Evolutionary conservation across 2,888 invertebrate genomes (phyloP).

Genomic region (Cetonia aurata): DNA sequence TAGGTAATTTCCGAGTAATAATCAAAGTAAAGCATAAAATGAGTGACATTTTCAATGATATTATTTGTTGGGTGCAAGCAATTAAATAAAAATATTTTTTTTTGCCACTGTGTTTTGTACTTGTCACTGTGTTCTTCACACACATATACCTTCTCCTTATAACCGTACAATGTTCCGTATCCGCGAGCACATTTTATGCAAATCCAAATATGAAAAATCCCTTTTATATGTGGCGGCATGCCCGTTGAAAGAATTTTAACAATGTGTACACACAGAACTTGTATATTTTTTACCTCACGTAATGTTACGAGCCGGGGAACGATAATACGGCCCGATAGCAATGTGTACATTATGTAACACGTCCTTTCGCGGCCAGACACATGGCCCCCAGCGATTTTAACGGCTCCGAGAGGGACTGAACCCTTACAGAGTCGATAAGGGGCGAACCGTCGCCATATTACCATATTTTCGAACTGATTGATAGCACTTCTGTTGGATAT

Average conservation of each 20-base stretch:
- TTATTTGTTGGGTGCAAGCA: no score
- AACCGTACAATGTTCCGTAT: constrained; percentile 4
- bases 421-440: constrained; percentile 9
- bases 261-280: constrained; percentile 30
- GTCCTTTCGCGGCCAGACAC: not conserved
- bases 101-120: no score
- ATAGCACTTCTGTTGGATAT: constrained; percentile 21
- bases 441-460: not conserved
- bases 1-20: no score
- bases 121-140: no score
- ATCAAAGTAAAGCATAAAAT: no score
- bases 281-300: constrained; percentile 7
- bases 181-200: constrained; percentile 31
- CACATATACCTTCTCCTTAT: no score
- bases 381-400: constrained; percentile 1
- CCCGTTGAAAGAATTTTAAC: constrained; percentile 31
- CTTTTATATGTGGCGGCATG: constrained; percentile 32
- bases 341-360: constrained; percentile 18
- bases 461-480: constrained; percentile 31
- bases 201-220: constrained; percentile 30
- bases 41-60: no score
- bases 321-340: constrained; percentile 8
- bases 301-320: not conserved
- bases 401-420: not conserved
- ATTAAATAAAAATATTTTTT: no score